Percentiles rank a stretch among this genome's conserved stretches.
Conservation (phyloP, 1,140 invertebrate genomes). For the Macrobrachium nipponense region DNA sequence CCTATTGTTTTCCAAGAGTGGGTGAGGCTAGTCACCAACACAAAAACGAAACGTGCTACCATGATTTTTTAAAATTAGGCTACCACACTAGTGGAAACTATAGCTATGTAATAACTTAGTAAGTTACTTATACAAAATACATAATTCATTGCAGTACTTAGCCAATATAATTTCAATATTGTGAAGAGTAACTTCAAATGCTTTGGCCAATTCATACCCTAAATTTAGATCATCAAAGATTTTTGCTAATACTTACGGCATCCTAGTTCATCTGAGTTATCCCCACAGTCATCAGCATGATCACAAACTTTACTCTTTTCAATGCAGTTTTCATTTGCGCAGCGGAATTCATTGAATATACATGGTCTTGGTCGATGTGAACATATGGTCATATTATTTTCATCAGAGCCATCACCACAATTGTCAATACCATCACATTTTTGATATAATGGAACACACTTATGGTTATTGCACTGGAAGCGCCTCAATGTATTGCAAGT, state of each 20-base stretch:
- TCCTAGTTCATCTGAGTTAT: slow-evolving; percentile 89
- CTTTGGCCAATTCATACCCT: too few species aligned
- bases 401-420: slow-evolving; percentile 93
- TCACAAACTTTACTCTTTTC: slow-evolving; percentile 85
- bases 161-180: too few species aligned
- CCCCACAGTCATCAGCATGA: slow-evolving; percentile 82
- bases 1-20: too few species aligned
- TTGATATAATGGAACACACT: slow-evolving; percentile 87
- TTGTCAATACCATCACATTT: slow-evolving; percentile 89
- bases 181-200: too few species aligned
- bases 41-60: too few species aligned
- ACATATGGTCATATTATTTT: slow-evolving; percentile 92
- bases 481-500: slow-evolving; percentile 82
- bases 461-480: slow-evolving; percentile 88
- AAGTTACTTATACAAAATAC: too few species aligned
- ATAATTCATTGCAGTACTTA: too few species aligned
- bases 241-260: slow-evolving; percentile 76
- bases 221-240: too few species aligned
- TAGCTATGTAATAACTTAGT: too few species aligned
- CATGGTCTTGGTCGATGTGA: slow-evolving; percentile 66
- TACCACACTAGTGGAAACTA: too few species aligned
- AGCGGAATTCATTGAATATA: slow-evolving; percentile 79
- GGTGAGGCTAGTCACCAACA: too few species aligned
- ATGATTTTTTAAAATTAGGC: too few species aligned
- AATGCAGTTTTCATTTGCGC: slow-evolving; percentile 92